Evolutionary conservation across 2,113 vertebrate species (phyloP).

Genomic region (Microtus pennsylvanicus): DNA sequence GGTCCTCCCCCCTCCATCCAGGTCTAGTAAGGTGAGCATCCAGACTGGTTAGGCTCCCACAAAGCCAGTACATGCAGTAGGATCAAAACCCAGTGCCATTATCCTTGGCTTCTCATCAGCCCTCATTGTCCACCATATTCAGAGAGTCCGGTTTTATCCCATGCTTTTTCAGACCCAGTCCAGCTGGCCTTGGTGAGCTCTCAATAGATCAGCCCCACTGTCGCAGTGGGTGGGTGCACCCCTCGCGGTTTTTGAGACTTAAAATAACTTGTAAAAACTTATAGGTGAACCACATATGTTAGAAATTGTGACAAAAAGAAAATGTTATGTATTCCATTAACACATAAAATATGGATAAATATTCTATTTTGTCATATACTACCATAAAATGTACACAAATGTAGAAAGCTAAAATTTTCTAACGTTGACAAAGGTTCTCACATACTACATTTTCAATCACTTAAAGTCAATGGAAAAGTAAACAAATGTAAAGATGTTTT

Average conservation of each 20-base stretch:
- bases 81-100: too few relatives aligned
- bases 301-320: not conserved
- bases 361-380: slow-evolving; percentile 2
- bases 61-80: too few relatives aligned
- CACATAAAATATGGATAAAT: not conserved
- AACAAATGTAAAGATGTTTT: not conserved
- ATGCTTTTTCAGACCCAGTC: too few relatives aligned
- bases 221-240: too few relatives aligned
- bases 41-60: too few relatives aligned
- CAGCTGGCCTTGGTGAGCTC: too few relatives aligned
- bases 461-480: not conserved
- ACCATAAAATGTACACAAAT: not conserved
- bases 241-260: not conserved
- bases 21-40: too few relatives aligned
- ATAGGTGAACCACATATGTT: not conserved
- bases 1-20: too few relatives aligned
- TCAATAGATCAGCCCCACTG: too few relatives aligned
- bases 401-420: not conserved
- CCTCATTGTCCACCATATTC: too few relatives aligned
- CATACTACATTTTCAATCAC: not conserved
- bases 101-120: too few relatives aligned
- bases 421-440: not conserved
- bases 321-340: not conserved
- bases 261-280: not conserved
- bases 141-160: too few relatives aligned